Evolutionary conservation across 2,888 invertebrate species (phyloP).

Genomic region (Calameuta pallipes): DNA sequence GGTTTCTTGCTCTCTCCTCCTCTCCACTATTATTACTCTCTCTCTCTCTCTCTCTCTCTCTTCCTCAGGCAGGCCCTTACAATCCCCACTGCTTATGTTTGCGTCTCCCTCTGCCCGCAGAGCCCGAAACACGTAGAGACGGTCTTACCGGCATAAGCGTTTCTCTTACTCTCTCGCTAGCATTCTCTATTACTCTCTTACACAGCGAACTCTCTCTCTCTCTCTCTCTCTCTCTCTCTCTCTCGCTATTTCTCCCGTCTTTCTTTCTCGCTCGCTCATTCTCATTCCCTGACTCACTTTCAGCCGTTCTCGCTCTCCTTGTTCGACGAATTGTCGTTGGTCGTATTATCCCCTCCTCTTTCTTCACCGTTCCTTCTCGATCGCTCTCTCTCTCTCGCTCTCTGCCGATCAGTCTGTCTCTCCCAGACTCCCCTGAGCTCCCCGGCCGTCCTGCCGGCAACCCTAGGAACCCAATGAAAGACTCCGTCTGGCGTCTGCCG

Average conservation of each 20-base stretch:
- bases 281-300: neutral
- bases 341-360: neutral
- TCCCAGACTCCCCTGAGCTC: slow-evolving; percentile 25
- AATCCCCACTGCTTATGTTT: neutral
- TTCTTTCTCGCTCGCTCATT: neutral
- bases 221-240: neutral
- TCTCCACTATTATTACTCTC: neutral
- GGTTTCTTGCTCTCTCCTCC: neutral
- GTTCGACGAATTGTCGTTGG: neutral
- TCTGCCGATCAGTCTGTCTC: slow-evolving; percentile 14
- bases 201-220: neutral
- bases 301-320: neutral
- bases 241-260: neutral
- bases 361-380: neutral
- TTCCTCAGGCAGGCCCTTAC: neutral
- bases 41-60: neutral
- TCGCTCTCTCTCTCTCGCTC: neutral
- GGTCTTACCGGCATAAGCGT: neutral
- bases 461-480: slow-evolving; percentile 23
- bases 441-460: slow-evolving; percentile 28
- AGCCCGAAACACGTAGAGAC: neutral
- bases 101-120: neutral
- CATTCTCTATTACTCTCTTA: neutral
- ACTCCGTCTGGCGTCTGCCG: slow-evolving; percentile 40
- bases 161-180: neutral